Evolutionary conservation across 2,888 invertebrate species (phyloP), one percentile per base, ranked within the genome.

Genomic region (Holacanthella duospinosa): DNA sequence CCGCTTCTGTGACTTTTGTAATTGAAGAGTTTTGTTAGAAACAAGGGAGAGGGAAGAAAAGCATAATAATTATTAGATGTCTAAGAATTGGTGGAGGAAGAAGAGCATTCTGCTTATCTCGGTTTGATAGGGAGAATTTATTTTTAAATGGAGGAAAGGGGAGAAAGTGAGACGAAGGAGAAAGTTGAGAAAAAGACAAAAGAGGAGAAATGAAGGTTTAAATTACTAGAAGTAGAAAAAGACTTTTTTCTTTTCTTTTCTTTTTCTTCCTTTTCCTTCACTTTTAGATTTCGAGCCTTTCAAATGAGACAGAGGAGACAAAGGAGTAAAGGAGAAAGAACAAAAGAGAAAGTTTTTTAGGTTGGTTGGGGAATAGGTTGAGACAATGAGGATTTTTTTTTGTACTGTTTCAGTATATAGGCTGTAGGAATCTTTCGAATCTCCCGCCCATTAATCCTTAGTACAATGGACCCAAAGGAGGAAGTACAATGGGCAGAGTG

Each of bases 271-370:
- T 21, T 16, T 36, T 36, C 36, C 36, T 36, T n/a, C n/a, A n/a
- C n/a, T n/a, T n/a, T n/a, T n/a, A n/a, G n/a, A n/a, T n/a, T 16
- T 36, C 36, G 6, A 16, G 6, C n/a, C 48, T 21, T 48, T 4
- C 48, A 48, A 48, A 48, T 48, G 48, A 48, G 48, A 36, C 9
- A 36, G 16, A 36, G 36, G 36, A 48, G 48, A 48, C 48, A 48
- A n/a, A 48, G 48, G 48, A 48, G 16, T 16, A 48, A 48, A 48
- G 48, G 21, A 48, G 48, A 21, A 48, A 48, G 21, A 48, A 21
- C 12, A 48, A 9, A 48, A 21, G 21, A 21, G 48, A 48, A 48
- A 48, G 48, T n/a, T n/a, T n/a, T 21, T 21, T 21, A 16, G 48
- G n/a, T 9, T 48, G 48, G n/a, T 21, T 48, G 48, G 48, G 48